Percentiles rank a stretch among this genome's conserved stretches.
phyloP scores from a whole-genome alignment of 2,113 vertebrate genomes.

The Eurystomus gularis region DNA sequence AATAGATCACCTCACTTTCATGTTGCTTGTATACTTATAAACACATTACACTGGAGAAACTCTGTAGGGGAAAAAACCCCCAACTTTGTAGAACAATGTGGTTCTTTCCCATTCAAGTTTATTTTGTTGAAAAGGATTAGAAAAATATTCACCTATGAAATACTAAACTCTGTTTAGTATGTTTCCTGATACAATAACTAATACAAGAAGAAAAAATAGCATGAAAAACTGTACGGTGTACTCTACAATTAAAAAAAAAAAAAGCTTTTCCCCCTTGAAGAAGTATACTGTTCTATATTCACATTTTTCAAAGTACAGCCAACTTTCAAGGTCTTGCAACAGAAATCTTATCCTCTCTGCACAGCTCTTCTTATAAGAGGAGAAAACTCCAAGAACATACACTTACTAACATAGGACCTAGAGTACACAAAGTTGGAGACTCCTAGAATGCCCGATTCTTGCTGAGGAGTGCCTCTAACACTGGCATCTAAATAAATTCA shows the following conservation, averaged over 20 bases:
- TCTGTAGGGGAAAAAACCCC: not conserved
- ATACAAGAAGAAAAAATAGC: not conserved
- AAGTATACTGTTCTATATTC: not conserved
- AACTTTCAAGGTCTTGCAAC: not conserved
- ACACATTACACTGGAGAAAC: not conserved
- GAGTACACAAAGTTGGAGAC: not conserved
- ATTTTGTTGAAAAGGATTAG: not conserved
- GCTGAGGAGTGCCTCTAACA: not conserved
- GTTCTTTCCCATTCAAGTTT: not conserved
- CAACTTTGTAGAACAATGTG: not conserved
- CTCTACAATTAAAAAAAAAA: not conserved
- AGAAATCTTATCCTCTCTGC: not conserved
- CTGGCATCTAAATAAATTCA: not conserved
- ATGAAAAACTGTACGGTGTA: not conserved
- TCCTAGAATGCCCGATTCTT: not conserved
- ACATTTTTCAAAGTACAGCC: not conserved
- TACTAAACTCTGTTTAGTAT: not conserved
- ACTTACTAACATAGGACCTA: not conserved
- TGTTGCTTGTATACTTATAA: not conserved
- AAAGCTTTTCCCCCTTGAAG: not conserved
- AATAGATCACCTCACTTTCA: not conserved
- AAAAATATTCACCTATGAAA: not conserved
- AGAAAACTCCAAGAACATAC: not conserved
- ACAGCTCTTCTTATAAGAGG: not conserved
- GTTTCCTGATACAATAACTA: not conserved